A percentile compares a stretch with the other conserved stretches of the same genome.
phyloP scores from a whole-genome alignment of 2,888 invertebrate species.

The Eupeodes luniger region DNA sequence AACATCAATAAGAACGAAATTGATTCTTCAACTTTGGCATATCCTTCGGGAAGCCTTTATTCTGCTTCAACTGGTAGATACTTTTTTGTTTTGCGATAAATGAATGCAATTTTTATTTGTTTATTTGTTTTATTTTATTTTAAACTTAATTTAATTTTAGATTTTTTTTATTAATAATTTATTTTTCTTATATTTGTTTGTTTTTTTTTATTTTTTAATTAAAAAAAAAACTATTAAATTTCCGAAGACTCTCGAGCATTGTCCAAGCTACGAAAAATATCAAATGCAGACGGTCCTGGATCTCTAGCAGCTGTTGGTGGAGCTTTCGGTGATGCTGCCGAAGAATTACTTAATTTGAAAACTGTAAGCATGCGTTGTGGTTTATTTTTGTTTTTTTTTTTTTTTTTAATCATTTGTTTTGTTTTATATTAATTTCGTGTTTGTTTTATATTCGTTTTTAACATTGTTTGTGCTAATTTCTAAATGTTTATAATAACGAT shows the following conservation, averaged over 20 bases:
- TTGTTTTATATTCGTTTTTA: conserved; percentile 16
- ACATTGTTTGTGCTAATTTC: conserved; percentile 11
- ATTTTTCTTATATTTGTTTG: conserved; percentile 34
- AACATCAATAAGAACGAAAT: conserved; percentile 42
- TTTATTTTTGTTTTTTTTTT: conserved; percentile 67
- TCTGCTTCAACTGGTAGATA: conserved; percentile 71
- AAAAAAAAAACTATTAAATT: conserved; percentile 22
- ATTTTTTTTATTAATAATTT: conserved; percentile 52
- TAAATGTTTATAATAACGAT: neutral
- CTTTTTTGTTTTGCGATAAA: conserved; percentile 56
- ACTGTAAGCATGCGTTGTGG: conserved; percentile 83
- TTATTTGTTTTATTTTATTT: conserved; percentile 33
- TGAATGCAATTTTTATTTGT: conserved; percentile 53
- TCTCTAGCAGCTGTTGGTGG: conserved; percentile 77
- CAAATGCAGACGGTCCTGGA: conserved; percentile 70
- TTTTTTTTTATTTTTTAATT: conserved; percentile 40
- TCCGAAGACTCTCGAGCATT: conserved; percentile 49
- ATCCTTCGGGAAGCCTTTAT: conserved; percentile 64
- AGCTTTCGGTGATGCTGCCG: conserved; percentile 79
- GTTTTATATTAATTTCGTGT: conserved; percentile 10
- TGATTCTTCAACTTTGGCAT: conserved; percentile 53
- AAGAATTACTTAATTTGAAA: conserved; percentile 84
- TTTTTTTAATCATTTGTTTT: conserved; percentile 49
- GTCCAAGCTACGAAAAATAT: conserved; percentile 63
- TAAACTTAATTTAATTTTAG: conserved; percentile 45